Conservation (phyloP, 1,140 invertebrate genomes). For the Neoseiulus cucumeris region DNA sequence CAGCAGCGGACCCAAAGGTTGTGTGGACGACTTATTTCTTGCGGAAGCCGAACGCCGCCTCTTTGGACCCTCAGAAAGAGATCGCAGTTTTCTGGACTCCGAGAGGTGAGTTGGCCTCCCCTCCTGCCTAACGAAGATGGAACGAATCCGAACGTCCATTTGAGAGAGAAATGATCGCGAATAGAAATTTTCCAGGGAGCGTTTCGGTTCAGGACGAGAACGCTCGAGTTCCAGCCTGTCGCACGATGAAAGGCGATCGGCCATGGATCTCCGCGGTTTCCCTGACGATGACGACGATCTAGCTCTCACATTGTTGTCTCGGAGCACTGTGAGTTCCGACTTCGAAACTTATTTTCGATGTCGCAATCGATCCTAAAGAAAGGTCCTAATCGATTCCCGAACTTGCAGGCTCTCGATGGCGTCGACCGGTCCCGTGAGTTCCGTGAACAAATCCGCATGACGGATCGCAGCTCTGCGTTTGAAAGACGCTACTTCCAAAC, state of each 20-base stretch:
- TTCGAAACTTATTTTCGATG: too few relatives aligned
- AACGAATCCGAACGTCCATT: too few relatives aligned
- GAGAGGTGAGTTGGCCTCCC: not conserved
- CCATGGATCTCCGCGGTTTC: not conserved
- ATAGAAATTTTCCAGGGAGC: not conserved
- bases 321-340: not conserved
- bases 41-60: not conserved
- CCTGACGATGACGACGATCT: constrained; percentile 5
- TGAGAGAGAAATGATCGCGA: too few relatives aligned
- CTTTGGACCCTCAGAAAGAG: not conserved
- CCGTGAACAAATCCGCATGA: constrained; percentile 1
- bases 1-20: not conserved
- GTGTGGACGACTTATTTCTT: not conserved
- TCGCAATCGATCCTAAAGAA: too few relatives aligned
- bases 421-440: not conserved
- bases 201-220: not conserved
- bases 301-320: not conserved
- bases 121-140: too few relatives aligned
- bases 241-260: not conserved
- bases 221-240: not conserved
- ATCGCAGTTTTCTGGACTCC: not conserved
- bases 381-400: too few relatives aligned
- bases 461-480: not conserved
- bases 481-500: not conserved
- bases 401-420: not conserved